Percentiles rank a stretch among this genome's conserved stretches.
phyloP scores from a whole-genome alignment of 2,888 invertebrate species.

The Barypeithes pellucidus region DNA sequence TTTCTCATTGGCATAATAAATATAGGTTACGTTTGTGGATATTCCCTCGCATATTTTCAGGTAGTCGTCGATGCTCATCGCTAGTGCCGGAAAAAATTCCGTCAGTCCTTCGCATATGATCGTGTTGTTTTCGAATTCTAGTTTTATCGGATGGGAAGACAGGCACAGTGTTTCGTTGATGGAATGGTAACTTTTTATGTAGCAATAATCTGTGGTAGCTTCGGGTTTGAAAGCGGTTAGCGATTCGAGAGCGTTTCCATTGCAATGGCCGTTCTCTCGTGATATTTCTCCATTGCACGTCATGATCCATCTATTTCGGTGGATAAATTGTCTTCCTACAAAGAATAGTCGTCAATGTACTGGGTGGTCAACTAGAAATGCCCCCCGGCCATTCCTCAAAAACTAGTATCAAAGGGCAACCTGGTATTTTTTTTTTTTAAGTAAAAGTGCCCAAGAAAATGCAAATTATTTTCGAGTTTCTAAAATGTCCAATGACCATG shows the following conservation, averaged over 20 bases:
- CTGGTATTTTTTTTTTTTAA: no score
- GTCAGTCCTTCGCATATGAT: conserved; percentile 40
- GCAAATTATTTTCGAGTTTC: no score
- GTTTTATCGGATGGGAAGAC: conserved; percentile 50
- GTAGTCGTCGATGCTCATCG: conserved; percentile 48
- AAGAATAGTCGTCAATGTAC: background rate
- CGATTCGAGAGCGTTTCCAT: conserved; percentile 49
- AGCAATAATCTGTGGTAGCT: conserved; percentile 47
- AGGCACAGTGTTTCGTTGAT: conserved; percentile 52
- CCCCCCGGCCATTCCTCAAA: no score
- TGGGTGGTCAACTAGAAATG: background rate
- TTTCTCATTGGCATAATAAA: conserved; percentile 47
- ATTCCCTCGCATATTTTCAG: conserved; percentile 45
- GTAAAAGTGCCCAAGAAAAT: no score
- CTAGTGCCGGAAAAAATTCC: conserved; percentile 44
- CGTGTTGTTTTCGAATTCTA: conserved; percentile 47
- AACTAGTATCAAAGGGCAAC: no score
- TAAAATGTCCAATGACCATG: no score
- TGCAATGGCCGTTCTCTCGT: conserved; percentile 53
- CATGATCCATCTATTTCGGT: conserved; percentile 52
- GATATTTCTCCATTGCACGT: conserved; percentile 50
- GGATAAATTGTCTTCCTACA: conserved; percentile 51
- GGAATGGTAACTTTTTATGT: conserved; percentile 48
- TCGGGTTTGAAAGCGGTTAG: conserved; percentile 49
- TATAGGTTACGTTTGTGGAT: conserved; percentile 45